Evolutionary conservation across 2,797 vertebrate genomes (phyloP).

Genomic region (Pelobates cultripes): DNA sequence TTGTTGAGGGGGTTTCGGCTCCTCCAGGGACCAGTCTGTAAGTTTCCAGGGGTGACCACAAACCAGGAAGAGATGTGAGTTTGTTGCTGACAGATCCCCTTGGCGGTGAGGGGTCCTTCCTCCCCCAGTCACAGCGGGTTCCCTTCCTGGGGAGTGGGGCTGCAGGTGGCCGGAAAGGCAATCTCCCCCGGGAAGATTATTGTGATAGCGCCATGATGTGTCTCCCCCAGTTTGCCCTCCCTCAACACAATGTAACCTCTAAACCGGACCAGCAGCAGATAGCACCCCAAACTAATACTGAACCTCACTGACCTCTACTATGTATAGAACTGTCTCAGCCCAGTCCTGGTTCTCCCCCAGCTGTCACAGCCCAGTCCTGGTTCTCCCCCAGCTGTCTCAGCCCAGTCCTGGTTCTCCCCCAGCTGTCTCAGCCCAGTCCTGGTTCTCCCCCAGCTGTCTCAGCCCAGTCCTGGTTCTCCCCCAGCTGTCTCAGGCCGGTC

Average conservation of each 20-base stretch:
- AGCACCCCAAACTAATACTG: background rate
- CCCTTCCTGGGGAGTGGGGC: too few relatives aligned
- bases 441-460: background rate
- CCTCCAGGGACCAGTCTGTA: background rate
- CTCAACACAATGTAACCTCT: too few relatives aligned
- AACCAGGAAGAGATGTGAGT: too few relatives aligned
- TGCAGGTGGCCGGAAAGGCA: constrained; percentile 13
- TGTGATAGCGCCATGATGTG: constrained; percentile 63
- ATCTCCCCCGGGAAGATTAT: background rate
- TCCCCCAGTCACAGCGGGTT: too few relatives aligned
- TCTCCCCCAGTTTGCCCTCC: background rate
- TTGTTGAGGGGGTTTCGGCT: background rate
- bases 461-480: background rate
- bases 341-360: background rate
- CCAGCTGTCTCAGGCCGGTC: background rate
- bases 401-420: background rate
- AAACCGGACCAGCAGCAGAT: too few relatives aligned
- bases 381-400: background rate
- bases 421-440: background rate
- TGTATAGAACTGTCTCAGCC: background rate
- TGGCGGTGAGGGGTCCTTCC: too few relatives aligned
- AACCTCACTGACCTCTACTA: background rate
- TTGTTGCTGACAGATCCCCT: too few relatives aligned
- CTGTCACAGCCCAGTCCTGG: background rate
- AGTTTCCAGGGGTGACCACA: background rate